Base-by-base conservation (phyloP, 2,888 invertebrate species). In the Dermolepida albohirtum region DNA sequence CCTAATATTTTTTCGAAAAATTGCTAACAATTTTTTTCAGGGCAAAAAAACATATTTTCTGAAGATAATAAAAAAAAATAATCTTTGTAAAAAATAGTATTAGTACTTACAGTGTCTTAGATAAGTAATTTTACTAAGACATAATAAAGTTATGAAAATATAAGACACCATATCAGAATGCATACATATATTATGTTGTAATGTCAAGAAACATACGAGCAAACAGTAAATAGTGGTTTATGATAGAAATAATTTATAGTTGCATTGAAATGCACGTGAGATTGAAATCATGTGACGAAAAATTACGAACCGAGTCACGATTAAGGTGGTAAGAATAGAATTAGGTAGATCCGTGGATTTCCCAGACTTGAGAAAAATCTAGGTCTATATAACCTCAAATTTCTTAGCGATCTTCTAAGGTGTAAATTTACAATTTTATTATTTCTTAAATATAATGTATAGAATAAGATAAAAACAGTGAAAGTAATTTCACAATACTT, bases 351-450 rank as follows among this genome's bases (percentile, higher is more conserved):
- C 34, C 6, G 34, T 34, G 34, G 55, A 55, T 55, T 55, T 55
- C 40, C 17, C 40, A 7, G 14, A 40, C 41, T 41, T 10, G 40
- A 54, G 40, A 10, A 14, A 40, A 39, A 40, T 55, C 55, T 8
- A 17, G 17, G n/a, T 7, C 11, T 55, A 41, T 17, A 55, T 55
- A 55, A 55, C 55, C 55, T 55, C 55, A 55, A 55, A 14, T 55
- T 55, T 55, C 5, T 11, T 34, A 7, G 6, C 6, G 10, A 34
- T 5, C 1, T 34, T 5, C 4, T 8, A 14, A 47, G 17, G 14
- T 47, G 12, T 7, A 27, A 51, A 27, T 12, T 5, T 1, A 12
- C n/a, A 10, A 17, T 10, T 41, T 40, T 41, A 40, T 17, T 55
- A 17, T 40, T 55, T 55, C 40, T 17, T 17, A 41, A 7, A 40